Evolutionary conservation across 2,888 invertebrate genomes (phyloP), one percentile per base, ranked within the genome.

Genomic region (Fragum fragum): DNA sequence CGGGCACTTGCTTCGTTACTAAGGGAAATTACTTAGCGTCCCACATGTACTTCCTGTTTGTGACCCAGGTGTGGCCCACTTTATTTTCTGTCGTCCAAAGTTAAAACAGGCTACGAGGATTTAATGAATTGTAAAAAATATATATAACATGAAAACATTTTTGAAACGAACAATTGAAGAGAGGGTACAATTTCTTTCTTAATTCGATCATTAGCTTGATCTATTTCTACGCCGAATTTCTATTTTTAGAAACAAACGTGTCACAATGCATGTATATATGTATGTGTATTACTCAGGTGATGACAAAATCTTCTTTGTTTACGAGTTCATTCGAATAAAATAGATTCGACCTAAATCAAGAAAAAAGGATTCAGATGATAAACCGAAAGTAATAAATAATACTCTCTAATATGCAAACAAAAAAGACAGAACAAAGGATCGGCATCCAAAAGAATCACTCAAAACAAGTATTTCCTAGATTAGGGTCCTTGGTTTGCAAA

Each of bases 1-100:
- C 85, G 85, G 81, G 84, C 78, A 82, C 85, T 76, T 76, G 73
- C 77, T 74, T 14, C 68, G 82, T 86, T 71, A 78, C 83, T 75
- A 83, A 47, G 79, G 81, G 83, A 69, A 77, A 79, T 72, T 78
- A 73, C 77, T 74, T 47, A 66, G 61, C 73, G 69, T 53, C 69
- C 47, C 21, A 66, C 61, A 47, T 32, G 55, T 53, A 80, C 71
- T 80, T 80, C 80, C 76, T 77, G 81, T 70, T 70, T 23, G 61
- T 57, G 72, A 71, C 28, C 21, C 59, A 75, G 79, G 79, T 66
- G 79, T 80, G 71, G 63, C 68, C 78, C 59, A 68, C 42, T 18
- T 61, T 29, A 75, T 75, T 75, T 72, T 80, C 42, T 71, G 74
- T 74, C n/a, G 29, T 2, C 14, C 16, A n/a, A n/a, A 63, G n/a